Percentiles rank a stretch among this genome's conserved stretches.
Evolutionary conservation across 2,113 vertebrate species (phyloP).

Genomic region (Tachuris rubrigastra): DNA sequence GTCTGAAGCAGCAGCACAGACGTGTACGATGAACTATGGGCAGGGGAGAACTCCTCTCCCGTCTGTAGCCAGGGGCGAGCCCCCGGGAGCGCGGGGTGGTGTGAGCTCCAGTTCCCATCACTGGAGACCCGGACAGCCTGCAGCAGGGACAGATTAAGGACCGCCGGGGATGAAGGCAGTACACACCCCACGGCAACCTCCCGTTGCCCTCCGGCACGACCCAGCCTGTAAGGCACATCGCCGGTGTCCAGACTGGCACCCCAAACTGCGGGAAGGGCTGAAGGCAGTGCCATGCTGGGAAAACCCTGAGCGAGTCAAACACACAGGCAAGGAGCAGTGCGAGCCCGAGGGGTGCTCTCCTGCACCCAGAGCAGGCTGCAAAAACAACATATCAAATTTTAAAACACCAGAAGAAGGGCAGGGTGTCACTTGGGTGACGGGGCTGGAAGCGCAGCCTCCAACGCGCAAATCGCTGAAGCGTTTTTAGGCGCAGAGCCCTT

Average conservation of each 20-base stretch:
- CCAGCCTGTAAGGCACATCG: not conserved
- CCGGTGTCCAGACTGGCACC: not conserved
- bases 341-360: not conserved
- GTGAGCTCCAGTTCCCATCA: not conserved
- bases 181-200: accelerated
- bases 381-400: not conserved
- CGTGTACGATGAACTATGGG: accelerated
- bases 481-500: accelerated
- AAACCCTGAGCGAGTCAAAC: not conserved
- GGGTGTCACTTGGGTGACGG: accelerated
- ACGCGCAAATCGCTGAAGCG: accelerated
- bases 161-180: not conserved
- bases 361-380: not conserved
- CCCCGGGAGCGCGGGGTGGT: accelerated
- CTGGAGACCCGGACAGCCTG: not conserved
- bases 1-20: not conserved
- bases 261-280: not conserved
- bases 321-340: too few relatives aligned
- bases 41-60: not conserved
- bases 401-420: not conserved
- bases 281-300: not conserved
- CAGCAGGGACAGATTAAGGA: too few relatives aligned
- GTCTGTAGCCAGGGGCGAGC: accelerated
- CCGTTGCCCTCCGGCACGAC: accelerated
- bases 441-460: not conserved